Evolutionary conservation across 1,140 invertebrate species (phyloP).

Genomic region (Rhagoletis zephyria): DNA sequence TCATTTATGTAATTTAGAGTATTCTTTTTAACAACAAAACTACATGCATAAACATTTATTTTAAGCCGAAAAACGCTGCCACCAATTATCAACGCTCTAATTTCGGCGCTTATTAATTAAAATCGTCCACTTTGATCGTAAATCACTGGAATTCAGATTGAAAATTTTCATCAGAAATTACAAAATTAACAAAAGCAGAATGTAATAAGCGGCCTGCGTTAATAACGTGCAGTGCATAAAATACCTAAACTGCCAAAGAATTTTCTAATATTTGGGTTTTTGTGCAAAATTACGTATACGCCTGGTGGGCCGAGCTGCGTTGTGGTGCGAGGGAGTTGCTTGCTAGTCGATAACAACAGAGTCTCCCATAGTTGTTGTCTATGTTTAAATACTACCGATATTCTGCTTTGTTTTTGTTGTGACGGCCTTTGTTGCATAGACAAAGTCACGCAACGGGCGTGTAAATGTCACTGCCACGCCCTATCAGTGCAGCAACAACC

Average conservation of each 20-base stretch:
- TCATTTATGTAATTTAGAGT: too few species aligned
- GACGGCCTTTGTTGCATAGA: neutral
- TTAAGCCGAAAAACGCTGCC: too few species aligned
- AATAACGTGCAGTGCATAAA: neutral
- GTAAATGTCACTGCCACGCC: slow-evolving; percentile 51
- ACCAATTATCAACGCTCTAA: neutral
- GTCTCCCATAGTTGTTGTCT: neutral
- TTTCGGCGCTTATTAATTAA: slow-evolving; percentile 11
- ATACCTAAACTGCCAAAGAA: neutral
- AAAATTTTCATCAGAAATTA: neutral
- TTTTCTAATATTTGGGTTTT: neutral
- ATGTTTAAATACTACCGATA: neutral
- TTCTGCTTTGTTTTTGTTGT: neutral
- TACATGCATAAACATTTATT: too few species aligned
- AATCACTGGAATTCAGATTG: slow-evolving; percentile 7
- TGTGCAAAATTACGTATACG: slow-evolving; percentile 33
- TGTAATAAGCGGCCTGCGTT: neutral
- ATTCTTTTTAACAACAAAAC: too few species aligned
- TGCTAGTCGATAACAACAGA: neutral
- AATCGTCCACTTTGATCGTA: neutral
- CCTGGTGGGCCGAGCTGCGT: too few species aligned
- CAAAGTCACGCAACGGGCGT: neutral
- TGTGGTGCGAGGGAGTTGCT: too few species aligned
- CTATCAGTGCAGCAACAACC: slow-evolving; percentile 36
- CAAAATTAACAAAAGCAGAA: slow-evolving; percentile 18